Percentiles rank a stretch among this genome's conserved stretches.
Conservation (phyloP, 2,797 vertebrate species). For the Melanotaenia boesemani region DNA sequence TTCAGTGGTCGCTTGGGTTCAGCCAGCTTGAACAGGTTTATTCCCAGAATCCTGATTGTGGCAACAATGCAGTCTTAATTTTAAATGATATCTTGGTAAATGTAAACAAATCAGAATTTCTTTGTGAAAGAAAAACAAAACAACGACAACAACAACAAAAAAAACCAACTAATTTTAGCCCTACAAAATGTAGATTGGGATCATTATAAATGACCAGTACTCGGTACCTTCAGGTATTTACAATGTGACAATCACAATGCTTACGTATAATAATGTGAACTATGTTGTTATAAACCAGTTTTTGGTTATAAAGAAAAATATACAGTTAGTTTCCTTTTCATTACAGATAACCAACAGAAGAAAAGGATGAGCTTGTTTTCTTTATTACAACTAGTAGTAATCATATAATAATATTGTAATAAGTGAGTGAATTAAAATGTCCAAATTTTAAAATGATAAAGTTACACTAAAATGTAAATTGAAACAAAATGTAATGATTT, state of each 20-base stretch:
- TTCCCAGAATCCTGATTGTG: slow-evolving; percentile 88
- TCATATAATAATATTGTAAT: too few species aligned
- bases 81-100: neutral
- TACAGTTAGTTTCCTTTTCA: neutral
- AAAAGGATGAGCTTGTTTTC: neutral
- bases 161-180: too few species aligned
- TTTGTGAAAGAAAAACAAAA: neutral
- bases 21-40: slow-evolving; percentile 93
- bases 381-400: too few species aligned
- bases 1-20: slow-evolving; percentile 95
- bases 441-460: too few species aligned
- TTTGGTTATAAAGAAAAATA: neutral
- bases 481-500: too few species aligned
- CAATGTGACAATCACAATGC: neutral
- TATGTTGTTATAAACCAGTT: neutral
- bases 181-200: slow-evolving; percentile 1
- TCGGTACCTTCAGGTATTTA: slow-evolving; percentile 46
- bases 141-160: too few species aligned
- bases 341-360: neutral
- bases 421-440: too few species aligned
- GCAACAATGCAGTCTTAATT: neutral
- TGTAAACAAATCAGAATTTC: neutral
- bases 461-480: too few species aligned
- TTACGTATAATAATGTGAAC: neutral
- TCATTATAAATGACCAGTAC: slow-evolving; percentile 20